Evolutionary conservation across 2,113 vertebrate genomes (phyloP).

Genomic region (Mungos mungo): DNA sequence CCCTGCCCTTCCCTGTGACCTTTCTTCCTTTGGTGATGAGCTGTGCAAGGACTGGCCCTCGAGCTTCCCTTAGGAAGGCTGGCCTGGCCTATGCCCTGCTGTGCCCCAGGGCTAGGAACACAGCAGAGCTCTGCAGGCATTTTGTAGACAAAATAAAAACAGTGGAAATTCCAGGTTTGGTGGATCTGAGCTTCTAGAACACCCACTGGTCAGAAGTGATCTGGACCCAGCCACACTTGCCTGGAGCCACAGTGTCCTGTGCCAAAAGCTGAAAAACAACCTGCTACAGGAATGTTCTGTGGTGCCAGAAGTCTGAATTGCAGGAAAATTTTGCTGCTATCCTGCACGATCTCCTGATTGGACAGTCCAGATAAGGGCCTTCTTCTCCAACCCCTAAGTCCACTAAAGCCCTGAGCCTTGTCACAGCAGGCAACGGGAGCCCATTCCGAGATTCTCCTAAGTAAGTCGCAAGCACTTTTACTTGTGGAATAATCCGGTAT

Average conservation of each 20-base stretch:
- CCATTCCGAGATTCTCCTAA: not conserved
- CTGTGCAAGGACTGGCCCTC: not conserved
- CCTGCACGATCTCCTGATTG: not conserved
- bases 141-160: not conserved
- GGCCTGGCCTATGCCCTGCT: not conserved
- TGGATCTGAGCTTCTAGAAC: not conserved
- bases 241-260: not conserved
- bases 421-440: fast-evolving
- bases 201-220: not conserved
- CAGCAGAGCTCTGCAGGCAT: not conserved
- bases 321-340: not conserved
- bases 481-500: not conserved
- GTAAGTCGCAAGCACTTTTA: not conserved
- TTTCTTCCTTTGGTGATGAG: not conserved
- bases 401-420: not conserved
- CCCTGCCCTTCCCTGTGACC: not conserved
- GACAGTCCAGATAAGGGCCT: not conserved
- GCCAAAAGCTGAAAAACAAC: not conserved
- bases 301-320: not conserved
- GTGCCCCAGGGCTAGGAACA: not conserved
- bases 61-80: too few relatives aligned
- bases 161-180: not conserved
- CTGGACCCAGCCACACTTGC: not conserved
- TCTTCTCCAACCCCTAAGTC: not conserved
- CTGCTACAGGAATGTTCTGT: not conserved